Evolutionary conservation across 1,140 invertebrate species (phyloP).

Genomic region (Whitmania pigra): DNA sequence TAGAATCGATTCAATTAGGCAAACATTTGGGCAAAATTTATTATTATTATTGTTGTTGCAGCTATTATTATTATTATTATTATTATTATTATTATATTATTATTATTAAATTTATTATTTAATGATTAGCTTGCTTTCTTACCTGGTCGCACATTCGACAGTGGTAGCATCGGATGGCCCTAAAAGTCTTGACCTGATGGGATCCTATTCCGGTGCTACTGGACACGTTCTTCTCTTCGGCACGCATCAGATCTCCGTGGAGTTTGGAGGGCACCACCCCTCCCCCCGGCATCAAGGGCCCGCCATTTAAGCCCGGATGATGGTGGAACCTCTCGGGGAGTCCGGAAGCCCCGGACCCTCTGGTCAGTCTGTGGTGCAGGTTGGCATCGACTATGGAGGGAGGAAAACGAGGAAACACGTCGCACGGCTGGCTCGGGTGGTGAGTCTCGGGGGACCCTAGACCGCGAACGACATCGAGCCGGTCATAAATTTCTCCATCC

Average conservation of each 20-base stretch:
- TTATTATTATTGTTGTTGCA: too few relatives aligned
- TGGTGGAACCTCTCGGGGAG: constrained; percentile 1
- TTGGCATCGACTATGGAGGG: constrained; percentile 6
- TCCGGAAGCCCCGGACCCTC: neutral
- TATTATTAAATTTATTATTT: too few relatives aligned
- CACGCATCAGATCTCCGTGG: constrained; percentile 1
- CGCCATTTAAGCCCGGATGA: neutral
- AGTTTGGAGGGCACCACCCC: neutral
- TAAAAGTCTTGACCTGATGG: constrained; percentile 68
- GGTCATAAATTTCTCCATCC: too few relatives aligned
- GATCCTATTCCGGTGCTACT: neutral
- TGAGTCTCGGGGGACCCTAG: neutral
- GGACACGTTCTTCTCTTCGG: constrained; percentile 11
- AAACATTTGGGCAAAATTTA: too few relatives aligned
- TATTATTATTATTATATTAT: too few relatives aligned
- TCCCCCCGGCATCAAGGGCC: neutral
- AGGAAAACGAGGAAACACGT: constrained; percentile 11
- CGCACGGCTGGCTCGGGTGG: neutral
- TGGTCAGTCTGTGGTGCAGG: constrained; percentile 5
- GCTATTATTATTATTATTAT: too few relatives aligned
- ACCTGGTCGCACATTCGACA: constrained; percentile 99
- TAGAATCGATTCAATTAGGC: too few relatives aligned
- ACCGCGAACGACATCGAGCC: too few relatives aligned
- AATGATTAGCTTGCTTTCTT: constrained; percentile 38
- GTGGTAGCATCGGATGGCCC: constrained; percentile 54